A percentile compares a stretch with the other conserved stretches of the same genome.
phyloP scores from a whole-genome alignment of 23 tunicate genomes.

The Ascidia mentula region DNA sequence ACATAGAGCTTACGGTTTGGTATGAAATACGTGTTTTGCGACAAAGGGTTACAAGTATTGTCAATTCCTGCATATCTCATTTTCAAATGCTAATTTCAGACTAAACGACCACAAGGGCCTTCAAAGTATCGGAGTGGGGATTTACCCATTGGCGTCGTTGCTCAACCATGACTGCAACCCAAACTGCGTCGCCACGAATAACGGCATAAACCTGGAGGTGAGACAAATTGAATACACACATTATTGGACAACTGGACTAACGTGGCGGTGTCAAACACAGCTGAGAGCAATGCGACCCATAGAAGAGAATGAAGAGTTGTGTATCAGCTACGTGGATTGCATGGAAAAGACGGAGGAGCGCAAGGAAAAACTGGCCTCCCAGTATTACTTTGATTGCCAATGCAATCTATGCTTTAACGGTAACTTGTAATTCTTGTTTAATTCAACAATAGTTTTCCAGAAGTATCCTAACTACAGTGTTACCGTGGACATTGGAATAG shows the following conservation, averaged over 20 bases:
- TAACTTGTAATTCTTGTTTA: too few relatives aligned
- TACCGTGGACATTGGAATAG: too few relatives aligned
- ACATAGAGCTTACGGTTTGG: not conserved
- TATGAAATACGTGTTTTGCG: not conserved
- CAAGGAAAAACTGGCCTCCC: slow-evolving; percentile 61
- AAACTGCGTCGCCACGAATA: slow-evolving; percentile 86
- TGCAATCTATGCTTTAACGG: slow-evolving; percentile 81
- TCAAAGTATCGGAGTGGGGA: slow-evolving; percentile 86
- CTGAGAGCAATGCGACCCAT: slow-evolving; percentile 61
- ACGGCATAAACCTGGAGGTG: slow-evolving; percentile 82
- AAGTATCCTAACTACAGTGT: too few relatives aligned
- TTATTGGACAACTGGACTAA: not conserved
- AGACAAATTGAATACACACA: not conserved
- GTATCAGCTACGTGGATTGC: slow-evolving; percentile 77
- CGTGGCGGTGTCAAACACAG: slow-evolving; percentile 3
- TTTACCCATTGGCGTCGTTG: slow-evolving; percentile 61
- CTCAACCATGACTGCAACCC: slow-evolving; percentile 93
- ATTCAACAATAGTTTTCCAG: too few relatives aligned
- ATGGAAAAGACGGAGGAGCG: slow-evolving; percentile 53
- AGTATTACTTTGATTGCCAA: slow-evolving; percentile 92
- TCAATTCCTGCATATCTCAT: not conserved
- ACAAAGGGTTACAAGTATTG: not conserved
- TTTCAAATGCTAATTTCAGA: slow-evolving; percentile 25
- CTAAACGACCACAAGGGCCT: slow-evolving; percentile 77
- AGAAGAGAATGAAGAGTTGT: slow-evolving; percentile 69